Conservation (phyloP, 2,113 vertebrate genomes). For the Genyomyrus donnyi region DNA sequence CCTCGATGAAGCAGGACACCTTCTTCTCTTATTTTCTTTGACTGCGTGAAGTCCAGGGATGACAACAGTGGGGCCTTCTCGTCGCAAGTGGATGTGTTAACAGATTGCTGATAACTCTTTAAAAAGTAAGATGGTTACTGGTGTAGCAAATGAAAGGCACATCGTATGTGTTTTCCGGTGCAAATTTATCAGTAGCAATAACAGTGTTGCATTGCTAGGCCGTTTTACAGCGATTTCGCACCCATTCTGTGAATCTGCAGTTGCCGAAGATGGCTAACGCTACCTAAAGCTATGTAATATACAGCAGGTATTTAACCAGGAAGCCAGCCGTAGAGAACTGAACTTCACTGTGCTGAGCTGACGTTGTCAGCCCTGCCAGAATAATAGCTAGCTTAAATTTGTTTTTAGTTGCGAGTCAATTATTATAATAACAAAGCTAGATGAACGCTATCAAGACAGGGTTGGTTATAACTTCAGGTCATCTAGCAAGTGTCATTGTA, state of each 20-base stretch:
- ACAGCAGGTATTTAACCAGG: background rate
- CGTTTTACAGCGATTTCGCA: background rate
- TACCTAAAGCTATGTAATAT: background rate
- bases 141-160: background rate
- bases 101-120: background rate
- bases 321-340: background rate
- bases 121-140: background rate
- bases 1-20: background rate
- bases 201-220: background rate
- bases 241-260: background rate
- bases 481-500: background rate
- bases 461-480: background rate
- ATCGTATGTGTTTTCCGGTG: background rate
- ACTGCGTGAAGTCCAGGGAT: constrained; percentile 4
- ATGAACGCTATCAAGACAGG: background rate
- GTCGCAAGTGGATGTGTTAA: background rate
- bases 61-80: constrained; percentile 20
- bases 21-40: constrained; percentile 10
- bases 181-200: background rate
- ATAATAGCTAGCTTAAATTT: background rate
- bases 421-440: background rate
- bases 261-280: background rate
- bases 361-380: background rate
- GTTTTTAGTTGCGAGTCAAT: background rate
- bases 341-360: background rate